phyloP scores from a whole-genome alignment of 2,113 vertebrate species.

The Aptenodytes forsteri region DNA sequence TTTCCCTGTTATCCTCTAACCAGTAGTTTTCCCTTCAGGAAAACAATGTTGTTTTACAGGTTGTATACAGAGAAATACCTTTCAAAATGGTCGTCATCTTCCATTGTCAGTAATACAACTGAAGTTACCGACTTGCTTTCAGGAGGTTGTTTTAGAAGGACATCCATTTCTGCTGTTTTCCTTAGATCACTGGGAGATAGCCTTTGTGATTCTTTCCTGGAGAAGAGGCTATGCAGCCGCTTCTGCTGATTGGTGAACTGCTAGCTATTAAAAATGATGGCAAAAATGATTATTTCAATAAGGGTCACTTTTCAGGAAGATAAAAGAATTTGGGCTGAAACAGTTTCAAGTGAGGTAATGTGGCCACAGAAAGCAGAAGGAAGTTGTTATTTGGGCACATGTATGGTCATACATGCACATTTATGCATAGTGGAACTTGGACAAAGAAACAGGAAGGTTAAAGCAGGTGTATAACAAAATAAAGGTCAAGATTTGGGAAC shows the following conservation, averaged over 20 bases:
- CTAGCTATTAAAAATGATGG: not conserved
- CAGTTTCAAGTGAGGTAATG: not conserved
- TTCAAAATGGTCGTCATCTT: not conserved
- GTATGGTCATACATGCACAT: not conserved
- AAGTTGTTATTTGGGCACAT: not conserved
- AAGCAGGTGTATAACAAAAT: not conserved
- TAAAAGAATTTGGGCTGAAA: not conserved
- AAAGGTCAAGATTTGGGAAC: not conserved
- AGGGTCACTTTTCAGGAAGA: not conserved
- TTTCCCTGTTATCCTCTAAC: not conserved
- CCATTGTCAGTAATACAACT: not conserved
- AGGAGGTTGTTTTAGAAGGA: not conserved
- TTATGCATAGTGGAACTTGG: not conserved
- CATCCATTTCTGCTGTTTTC: not conserved
- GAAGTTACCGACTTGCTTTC: not conserved
- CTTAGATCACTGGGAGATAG: not conserved
- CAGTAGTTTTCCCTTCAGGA: not conserved
- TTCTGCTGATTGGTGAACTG: not conserved
- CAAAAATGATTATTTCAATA: not conserved
- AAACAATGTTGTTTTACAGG: not conserved
- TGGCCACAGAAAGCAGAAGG: not conserved
- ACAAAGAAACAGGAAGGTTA: not conserved
- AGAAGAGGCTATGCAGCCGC: not conserved
- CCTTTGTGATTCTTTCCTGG: not conserved
- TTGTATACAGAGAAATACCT: not conserved